phyloP scores from a whole-genome alignment of 2,797 vertebrate genomes.

The Cuniculus paca region DNA sequence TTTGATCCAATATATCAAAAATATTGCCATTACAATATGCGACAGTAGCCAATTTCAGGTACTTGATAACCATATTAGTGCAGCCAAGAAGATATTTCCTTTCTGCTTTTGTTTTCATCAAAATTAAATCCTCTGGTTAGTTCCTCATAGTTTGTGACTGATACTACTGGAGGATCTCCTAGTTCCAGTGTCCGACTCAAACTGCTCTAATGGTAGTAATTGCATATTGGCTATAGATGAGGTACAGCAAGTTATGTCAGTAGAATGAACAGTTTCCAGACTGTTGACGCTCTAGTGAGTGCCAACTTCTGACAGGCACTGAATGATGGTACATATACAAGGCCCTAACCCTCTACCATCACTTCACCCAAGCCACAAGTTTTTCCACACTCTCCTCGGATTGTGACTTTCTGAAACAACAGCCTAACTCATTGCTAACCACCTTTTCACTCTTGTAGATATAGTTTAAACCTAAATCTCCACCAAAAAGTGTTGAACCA shows the following conservation, averaged over 20 bases:
- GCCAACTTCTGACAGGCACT: not conserved
- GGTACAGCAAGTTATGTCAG: not conserved
- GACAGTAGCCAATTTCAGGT: not conserved
- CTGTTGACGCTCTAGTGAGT: not conserved
- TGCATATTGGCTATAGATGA: not conserved
- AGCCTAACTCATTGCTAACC: slow-evolving; percentile 77
- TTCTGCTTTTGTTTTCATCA: not conserved
- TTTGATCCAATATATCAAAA: not conserved
- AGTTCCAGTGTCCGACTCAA: not conserved
- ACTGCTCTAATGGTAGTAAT: not conserved
- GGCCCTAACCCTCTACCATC: not conserved
- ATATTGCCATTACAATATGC: not conserved
- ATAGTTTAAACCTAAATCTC: slow-evolving; percentile 94
- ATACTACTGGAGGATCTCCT: not conserved
- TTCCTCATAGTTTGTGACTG: not conserved
- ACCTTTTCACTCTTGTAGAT: slow-evolving; percentile 91
- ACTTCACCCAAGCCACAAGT: not conserved
- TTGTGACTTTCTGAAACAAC: not conserved
- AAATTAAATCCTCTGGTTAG: slow-evolving; percentile 1
- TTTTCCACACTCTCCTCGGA: not conserved
- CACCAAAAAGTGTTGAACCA: slow-evolving; percentile 84
- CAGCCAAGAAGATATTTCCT: not conserved
- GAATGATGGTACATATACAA: not conserved
- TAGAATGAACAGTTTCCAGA: not conserved
- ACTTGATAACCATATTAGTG: fast-evolving